Evolutionary conservation across 2,888 invertebrate species (phyloP).

Genomic region (Drosophila testacea): DNA sequence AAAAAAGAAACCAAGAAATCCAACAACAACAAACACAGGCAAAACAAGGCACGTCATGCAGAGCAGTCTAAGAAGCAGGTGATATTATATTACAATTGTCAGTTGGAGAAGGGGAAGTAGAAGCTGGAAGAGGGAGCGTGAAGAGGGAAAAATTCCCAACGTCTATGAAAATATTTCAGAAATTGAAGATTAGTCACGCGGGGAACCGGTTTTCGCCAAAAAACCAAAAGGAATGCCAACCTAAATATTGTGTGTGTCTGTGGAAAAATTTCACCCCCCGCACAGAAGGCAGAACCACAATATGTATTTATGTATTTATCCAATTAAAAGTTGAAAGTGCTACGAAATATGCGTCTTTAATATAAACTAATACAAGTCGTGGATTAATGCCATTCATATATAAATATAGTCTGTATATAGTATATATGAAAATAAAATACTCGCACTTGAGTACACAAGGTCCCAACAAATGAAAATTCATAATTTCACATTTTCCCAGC

Average conservation of each 20-base stretch:
- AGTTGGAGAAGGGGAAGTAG: background rate
- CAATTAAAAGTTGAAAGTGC: conserved; percentile 53
- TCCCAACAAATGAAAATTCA: conserved; percentile 5
- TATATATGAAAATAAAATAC: conserved; percentile 11
- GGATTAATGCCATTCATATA: too few relatives aligned
- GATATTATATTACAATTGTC: conserved; percentile 50
- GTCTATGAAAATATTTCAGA: conserved; percentile 33
- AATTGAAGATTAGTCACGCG: conserved; percentile 49
- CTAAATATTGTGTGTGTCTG: too few relatives aligned
- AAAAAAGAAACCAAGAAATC: conserved; percentile 5
- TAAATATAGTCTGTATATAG: background rate
- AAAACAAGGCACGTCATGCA: conserved; percentile 24
- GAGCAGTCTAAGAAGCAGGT: conserved; percentile 32
- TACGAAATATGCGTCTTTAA: conserved; percentile 13
- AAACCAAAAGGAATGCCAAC: conserved; percentile 36
- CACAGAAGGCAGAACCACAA: conserved; percentile 10
- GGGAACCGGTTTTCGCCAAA: conserved; percentile 21
- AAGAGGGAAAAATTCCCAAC: background rate
- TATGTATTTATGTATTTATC: conserved; percentile 36
- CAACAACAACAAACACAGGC: background rate
- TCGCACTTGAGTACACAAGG: conserved; percentile 14
- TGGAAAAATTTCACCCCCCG: conserved; percentile 33
- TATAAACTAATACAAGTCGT: conserved; percentile 12
- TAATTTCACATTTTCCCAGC: background rate
- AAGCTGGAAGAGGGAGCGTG: background rate